phyloP scores from a whole-genome alignment of 1,140 invertebrate species.

The Drosophila takahashii region DNA sequence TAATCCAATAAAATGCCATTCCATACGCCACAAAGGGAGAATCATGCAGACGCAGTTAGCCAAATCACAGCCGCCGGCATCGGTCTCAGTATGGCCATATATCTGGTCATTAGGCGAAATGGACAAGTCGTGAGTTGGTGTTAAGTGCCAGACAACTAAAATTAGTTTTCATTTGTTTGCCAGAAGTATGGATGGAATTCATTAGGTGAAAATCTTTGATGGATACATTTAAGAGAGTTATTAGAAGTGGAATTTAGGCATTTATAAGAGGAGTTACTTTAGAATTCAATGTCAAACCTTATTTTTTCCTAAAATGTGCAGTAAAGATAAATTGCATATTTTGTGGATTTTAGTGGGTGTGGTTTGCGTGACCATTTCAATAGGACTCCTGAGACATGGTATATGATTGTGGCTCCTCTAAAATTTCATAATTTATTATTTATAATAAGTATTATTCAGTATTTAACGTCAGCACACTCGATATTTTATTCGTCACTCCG shows the following conservation, averaged over 20 bases:
- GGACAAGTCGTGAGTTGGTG: slow-evolving; percentile 71
- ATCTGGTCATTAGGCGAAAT: slow-evolving; percentile 66
- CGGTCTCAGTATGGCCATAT: slow-evolving; percentile 32
- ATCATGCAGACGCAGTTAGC: slow-evolving; percentile 6
- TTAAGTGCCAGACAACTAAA: slow-evolving; percentile 59
- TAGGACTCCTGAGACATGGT: slow-evolving; percentile 8
- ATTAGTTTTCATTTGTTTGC: slow-evolving; percentile 61
- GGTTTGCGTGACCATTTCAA: not conserved
- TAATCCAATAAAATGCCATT: slow-evolving; percentile 40
- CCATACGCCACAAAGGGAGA: slow-evolving; percentile 9
- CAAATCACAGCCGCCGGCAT: slow-evolving; percentile 9
- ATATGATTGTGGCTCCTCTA: too few relatives aligned
- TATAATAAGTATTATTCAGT: not conserved
- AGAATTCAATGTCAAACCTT: not conserved
- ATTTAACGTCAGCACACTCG: not conserved
- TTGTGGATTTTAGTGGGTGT: not conserved
- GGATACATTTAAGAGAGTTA: not conserved
- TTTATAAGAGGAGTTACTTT: not conserved
- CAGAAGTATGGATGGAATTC: slow-evolving; percentile 41
- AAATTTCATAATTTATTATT: not conserved
- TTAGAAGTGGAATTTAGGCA: too few relatives aligned
- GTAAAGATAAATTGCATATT: not conserved
- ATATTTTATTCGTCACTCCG: not conserved
- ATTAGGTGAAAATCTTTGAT: slow-evolving; percentile 10
- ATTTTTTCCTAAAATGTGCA: slow-evolving; percentile 1